Percentiles rank a stretch among this genome's conserved stretches.
These are phyloP conservation scores for Bombus sylvicola DNA, from an alignment of 1,140 invertebrate genomes.

Conservation along the genomic window DNA sequence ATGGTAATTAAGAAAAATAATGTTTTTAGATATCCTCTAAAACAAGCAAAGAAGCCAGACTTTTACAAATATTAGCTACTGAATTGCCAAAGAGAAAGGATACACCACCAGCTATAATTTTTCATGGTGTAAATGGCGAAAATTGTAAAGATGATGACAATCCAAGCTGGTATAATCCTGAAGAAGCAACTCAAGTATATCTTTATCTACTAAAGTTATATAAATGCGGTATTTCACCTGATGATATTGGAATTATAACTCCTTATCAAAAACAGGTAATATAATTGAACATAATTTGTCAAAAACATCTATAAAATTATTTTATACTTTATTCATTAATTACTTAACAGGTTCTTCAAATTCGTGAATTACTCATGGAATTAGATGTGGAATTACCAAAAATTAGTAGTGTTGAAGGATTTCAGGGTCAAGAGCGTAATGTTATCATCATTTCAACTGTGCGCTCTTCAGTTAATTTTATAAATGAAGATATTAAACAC, in stretches of 20 bases:
- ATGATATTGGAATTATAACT: slow-evolving; percentile 95
- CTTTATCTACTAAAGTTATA: slow-evolving; percentile 86
- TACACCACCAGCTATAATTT: slow-evolving; percentile 85
- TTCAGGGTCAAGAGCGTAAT: slow-evolving; percentile 95
- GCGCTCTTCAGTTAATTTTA: slow-evolving; percentile 84
- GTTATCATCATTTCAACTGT: slow-evolving; percentile 95
- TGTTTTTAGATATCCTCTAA: slow-evolving; percentile 55
- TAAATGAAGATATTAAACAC: slow-evolving; percentile 84
- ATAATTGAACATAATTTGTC: not conserved
- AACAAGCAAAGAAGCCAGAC: slow-evolving; percentile 72
- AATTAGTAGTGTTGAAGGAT: slow-evolving; percentile 97
- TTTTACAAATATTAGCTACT: slow-evolving; percentile 68
- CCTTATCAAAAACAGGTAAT: slow-evolving; percentile 95
- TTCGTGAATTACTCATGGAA: slow-evolving; percentile 87
- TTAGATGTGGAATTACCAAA: slow-evolving; percentile 89
- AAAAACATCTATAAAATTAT: slow-evolving; percentile 13
- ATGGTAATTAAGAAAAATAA: slow-evolving; percentile 20
- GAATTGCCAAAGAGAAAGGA: slow-evolving; percentile 78
- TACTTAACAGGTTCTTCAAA: slow-evolving; percentile 86
- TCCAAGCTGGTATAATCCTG: slow-evolving; percentile 94
- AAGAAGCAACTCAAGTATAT: slow-evolving; percentile 90
- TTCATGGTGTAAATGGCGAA: slow-evolving; percentile 91
- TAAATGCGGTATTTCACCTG: slow-evolving; percentile 84
- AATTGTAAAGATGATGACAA: slow-evolving; percentile 89
- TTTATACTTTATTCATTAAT: slow-evolving; percentile 65